These are phyloP conservation scores for Kryphioiulus occultus DNA, from an alignment of 2,888 invertebrate genomes.

Conservation along the genomic window DNA sequence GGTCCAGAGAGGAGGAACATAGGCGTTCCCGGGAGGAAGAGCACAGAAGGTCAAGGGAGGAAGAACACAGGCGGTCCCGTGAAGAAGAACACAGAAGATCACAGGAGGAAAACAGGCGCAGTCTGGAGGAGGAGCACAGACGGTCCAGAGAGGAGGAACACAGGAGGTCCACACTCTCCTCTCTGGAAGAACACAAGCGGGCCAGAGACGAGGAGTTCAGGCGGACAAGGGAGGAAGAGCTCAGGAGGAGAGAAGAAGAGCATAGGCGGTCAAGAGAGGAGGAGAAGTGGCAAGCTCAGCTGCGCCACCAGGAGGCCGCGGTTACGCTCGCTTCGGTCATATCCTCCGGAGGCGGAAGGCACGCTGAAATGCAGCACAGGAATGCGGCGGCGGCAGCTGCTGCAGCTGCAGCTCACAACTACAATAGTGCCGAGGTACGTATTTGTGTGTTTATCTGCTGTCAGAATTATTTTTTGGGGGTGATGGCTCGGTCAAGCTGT, in stretches of 20 bases:
- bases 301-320: conserved; percentile 43
- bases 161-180: no score
- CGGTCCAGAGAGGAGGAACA: not conserved
- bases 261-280: conserved; percentile 39
- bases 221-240: not conserved
- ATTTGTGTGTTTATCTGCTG: not conserved
- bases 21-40: not conserved
- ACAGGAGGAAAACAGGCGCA: not conserved
- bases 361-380: conserved; percentile 42
- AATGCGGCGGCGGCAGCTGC: not conserved
- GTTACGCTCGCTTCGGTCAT: not conserved
- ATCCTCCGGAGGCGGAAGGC: not conserved
- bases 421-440: conserved; percentile 15
- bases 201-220: not conserved
- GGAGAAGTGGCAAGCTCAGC: conserved; percentile 48
- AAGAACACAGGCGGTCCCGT: not conserved
- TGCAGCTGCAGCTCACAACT: not conserved
- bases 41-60: no score
- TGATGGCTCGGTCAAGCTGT: no score
- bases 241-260: conserved; percentile 28
- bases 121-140: not conserved
- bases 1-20: not conserved
- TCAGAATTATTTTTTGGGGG: no score
- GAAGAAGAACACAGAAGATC: not conserved
- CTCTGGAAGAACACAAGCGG: conserved; percentile 35